Evolutionary conservation across 2,888 invertebrate species (phyloP), one percentile per base, ranked within the genome.

Genomic region (Tribolium freemani): DNA sequence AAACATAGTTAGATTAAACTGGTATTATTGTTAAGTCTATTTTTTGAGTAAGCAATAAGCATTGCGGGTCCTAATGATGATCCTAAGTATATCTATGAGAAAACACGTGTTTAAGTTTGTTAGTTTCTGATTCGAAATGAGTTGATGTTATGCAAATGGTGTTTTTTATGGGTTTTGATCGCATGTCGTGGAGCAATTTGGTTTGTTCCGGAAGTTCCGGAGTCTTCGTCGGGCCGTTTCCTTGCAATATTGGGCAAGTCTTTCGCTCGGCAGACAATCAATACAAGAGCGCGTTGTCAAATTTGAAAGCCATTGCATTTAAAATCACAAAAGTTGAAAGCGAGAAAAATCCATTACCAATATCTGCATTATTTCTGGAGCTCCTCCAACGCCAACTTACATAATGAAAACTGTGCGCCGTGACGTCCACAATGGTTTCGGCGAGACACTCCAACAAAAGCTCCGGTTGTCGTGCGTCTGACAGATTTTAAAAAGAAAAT

Each of bases 311-410:
- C 76, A 80, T 82, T 80, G 81, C 81, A 80, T 83, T 82, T 80
- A 80, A 81, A 83, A 81, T 80, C 79, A 79, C 80, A 81, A 82
- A 82, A 82, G 81, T 81, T 79, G 81, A 83, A 83, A 83, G 82
- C 82, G 78, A 76, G 80, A 81, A 83, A 84, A 85, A 84, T 84
- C 84, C 84, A 84, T 84, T 84, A 84, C 83, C 84, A 84, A 84
- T 85, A 84, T 85, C 85, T 85, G 85, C 85, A 85, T 86, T 85
- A 85, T 85, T 85, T 84, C 82, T 80, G 80, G 78, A 82, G 82
- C 82, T 84, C 80, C 83, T 83, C 83, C 83, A 82, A 81, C 82
- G 84, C 83, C 84, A 84, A 85, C 85, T 86, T 86, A 84, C 81
- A 84, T 85, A 85, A 85, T 85, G 85, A 85, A 85, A 84, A 82